Conservation (phyloP, 2,888 invertebrate genomes). For the Chrysomela aeneicollis region DNA sequence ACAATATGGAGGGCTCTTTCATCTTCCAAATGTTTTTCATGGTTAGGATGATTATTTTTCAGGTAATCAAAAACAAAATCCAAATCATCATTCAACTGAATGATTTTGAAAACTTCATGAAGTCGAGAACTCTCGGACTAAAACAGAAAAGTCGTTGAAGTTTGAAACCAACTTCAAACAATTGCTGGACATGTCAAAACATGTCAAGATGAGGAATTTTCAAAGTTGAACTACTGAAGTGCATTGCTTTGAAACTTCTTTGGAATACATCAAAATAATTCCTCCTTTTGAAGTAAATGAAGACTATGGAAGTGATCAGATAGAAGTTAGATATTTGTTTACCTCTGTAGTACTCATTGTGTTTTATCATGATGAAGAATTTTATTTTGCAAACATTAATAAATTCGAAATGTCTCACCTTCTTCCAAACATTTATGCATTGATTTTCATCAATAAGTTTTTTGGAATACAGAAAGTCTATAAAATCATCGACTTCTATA, state of each 20-base stretch:
- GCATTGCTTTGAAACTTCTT: too few species aligned
- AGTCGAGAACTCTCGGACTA: slow-evolving; percentile 27
- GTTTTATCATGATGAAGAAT: neutral
- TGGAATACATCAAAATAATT: too few species aligned
- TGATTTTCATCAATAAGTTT: slow-evolving; percentile 35
- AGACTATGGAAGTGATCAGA: neutral
- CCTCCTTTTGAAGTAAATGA: neutral
- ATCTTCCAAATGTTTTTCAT: slow-evolving; percentile 33
- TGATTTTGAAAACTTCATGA: slow-evolving; percentile 33
- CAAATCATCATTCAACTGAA: slow-evolving; percentile 25
- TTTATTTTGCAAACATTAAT: slow-evolving; percentile 8
- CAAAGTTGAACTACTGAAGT: neutral
- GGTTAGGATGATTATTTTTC: slow-evolving; percentile 32
- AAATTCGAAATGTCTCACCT: slow-evolving; percentile 26
- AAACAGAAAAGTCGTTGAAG: slow-evolving; percentile 24
- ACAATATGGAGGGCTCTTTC: slow-evolving; percentile 41
- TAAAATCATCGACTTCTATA: slow-evolving; percentile 37
- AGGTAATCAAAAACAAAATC: slow-evolving; percentile 35
- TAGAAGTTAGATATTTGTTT: neutral
- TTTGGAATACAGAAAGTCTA: slow-evolving; percentile 38
- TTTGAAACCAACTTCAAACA: neutral
- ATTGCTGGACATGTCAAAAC: neutral
- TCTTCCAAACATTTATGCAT: slow-evolving; percentile 31
- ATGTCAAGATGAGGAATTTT: neutral
- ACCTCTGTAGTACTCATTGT: neutral